Evolutionary conservation across 2,797 vertebrate species (phyloP), one percentile per base, ranked within the genome.

Genomic region (Crenichthys baileyi): DNA sequence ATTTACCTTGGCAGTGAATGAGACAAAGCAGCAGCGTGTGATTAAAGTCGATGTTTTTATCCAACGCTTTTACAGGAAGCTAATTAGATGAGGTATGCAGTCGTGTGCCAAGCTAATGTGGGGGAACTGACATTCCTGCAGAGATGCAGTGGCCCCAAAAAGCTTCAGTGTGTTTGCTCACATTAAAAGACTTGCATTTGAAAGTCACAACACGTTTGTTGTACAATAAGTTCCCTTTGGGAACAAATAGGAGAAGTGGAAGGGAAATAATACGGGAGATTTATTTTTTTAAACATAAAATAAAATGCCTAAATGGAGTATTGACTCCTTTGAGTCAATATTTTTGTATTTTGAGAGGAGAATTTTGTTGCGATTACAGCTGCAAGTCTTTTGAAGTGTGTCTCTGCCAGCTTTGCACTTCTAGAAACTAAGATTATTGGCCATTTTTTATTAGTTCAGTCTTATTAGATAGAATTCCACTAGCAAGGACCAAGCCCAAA

Each of bases 11-110:
- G 98, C 97, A 92, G 81, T 72, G 84, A 96, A 96, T 97, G 92
- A 98, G 96, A 97, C 95, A 95, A 96, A 95, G 95, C 94, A 95
- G 95, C 95, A 95, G 95, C 94, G 94, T 96, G 95, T 97, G 96
- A 97, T 97, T 96, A 96, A 95, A 96, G 96, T 93, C 92, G 89
- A 87, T 97, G 93, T 95, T 95, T 95, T 96, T 95, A 94, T 96
- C 97, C 96, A 97, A 96, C 93, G 90, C 89, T 93, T 96, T 97
- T 96, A 96, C 97, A 97, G 98, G 98, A 99, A 98, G 96, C 96
- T 96, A 96, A 97, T 98, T 97, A 97, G 94, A 90, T 83, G 83
- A 96, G 97, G 97, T 97, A 98, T 97, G 96, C 79, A 78, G 90
- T 93, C 85, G 88, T 94, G 94, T 96, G 95, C 96, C 94, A 96